Percentiles rank a stretch among this genome's conserved stretches.
These are phyloP conservation scores for Sturnira hondurensis DNA, from an alignment of 2,113 vertebrate species.

Conservation along the genomic window DNA sequence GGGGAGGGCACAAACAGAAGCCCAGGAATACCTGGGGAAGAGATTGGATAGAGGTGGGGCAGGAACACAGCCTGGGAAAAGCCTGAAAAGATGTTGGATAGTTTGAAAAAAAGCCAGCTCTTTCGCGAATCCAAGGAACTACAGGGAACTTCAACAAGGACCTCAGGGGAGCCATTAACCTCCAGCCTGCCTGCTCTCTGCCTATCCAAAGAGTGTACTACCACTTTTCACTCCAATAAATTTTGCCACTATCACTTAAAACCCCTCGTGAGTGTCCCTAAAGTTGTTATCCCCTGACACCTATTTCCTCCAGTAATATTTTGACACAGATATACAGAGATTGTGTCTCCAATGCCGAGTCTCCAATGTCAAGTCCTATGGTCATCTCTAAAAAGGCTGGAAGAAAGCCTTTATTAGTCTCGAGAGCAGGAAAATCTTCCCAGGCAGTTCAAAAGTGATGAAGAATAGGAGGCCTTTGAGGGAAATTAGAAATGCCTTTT, in stretches of 20 bases:
- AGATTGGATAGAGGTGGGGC: too few relatives aligned
- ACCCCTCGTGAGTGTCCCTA: not conserved
- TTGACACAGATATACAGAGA: not conserved
- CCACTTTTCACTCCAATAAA: not conserved
- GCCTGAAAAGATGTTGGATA: too few relatives aligned
- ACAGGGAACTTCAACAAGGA: not conserved
- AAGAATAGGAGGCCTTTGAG: not conserved
- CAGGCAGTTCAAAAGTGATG: not conserved
- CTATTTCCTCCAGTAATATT: not conserved
- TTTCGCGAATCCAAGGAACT: not conserved
- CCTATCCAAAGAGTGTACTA: not conserved
- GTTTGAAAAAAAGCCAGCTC: too few relatives aligned
- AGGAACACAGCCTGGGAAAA: too few relatives aligned
- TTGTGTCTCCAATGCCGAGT: not conserved
- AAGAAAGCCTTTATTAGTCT: not conserved
- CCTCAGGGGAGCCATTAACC: not conserved
- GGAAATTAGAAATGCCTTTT: not conserved
- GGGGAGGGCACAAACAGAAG: too few relatives aligned
- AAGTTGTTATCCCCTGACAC: not conserved
- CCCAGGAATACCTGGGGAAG: too few relatives aligned
- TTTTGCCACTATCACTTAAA: not conserved
- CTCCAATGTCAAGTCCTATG: not conserved
- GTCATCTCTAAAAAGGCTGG: not conserved
- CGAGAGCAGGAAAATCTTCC: not conserved
- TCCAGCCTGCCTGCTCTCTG: not conserved